Evolutionary conservation across 2,797 vertebrate species (phyloP), one percentile per base, ranked within the genome.

Genomic region (Falco biarmicus): DNA sequence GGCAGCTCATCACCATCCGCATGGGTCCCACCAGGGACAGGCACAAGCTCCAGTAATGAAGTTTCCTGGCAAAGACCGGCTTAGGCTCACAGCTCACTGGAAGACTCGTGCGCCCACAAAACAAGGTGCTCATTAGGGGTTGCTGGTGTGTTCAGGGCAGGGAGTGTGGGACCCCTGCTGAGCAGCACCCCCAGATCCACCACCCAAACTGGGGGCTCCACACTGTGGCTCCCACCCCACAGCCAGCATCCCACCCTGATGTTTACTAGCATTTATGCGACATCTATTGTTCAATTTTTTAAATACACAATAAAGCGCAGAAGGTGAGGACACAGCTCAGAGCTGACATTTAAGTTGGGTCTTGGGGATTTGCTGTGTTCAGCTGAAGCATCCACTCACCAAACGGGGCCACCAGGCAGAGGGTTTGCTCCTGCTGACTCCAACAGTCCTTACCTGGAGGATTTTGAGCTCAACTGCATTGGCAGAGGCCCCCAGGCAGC

Each of bases 361-460:
- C 25, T 22, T 6, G 6, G 31, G 17, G 32, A 12, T 73, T 43
- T 29, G 14, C 60, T 61, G 34, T 3, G 8, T 13, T 45, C 48
- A 50, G 22, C 53, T 43, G 37, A 45, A 41, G 22, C 41, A 32
- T 34, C 31, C n/a, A 37, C 86, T 70, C 69, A 85, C 68, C 45
- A 0, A 11, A 32, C 0, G 0, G 14, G 53, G 16, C 26, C 31
- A 15, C 2, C 37, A 14, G 11, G n/a, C 11, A 6, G 32, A 57
- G 25, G 43, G 9, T 15, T 69, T 83, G 50, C 43, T 68, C 65
- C 70, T 39, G 41, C 29, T 32, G 28, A 45, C 37, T 69, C 56
- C 61, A 69, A 15, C 2, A 0, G 43, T 11, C 20, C 39, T 54
- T 11, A 4, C 9, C 21, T 6, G 21, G 11, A 84, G 15, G 10